These are phyloP conservation scores for Sinopyrophorus schimmeli DNA, from an alignment of 2,888 invertebrate species.

Conservation along the genomic window DNA sequence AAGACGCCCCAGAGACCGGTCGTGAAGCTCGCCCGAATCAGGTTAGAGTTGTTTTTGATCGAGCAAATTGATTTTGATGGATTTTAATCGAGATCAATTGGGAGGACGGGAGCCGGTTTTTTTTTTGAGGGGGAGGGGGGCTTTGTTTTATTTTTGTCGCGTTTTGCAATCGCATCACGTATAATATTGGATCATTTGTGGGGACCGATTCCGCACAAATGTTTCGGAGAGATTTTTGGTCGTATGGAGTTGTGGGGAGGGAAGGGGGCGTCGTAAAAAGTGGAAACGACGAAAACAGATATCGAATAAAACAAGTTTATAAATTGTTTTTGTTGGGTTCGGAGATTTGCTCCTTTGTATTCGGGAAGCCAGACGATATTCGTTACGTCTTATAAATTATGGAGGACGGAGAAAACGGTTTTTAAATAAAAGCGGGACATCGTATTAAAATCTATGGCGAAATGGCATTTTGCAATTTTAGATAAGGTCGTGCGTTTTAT, in stretches of 20 bases:
- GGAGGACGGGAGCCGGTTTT: too few relatives aligned
- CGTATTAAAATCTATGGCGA: too few relatives aligned
- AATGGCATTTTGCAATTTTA: too few relatives aligned
- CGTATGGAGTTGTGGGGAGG: slow-evolving; percentile 28
- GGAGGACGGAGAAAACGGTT: slow-evolving; percentile 21
- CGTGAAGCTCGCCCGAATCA: slow-evolving; percentile 52
- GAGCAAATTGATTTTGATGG: too few relatives aligned
- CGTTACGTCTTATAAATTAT: slow-evolving; percentile 41
- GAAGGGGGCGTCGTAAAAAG: slow-evolving; percentile 37
- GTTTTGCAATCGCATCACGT: slow-evolving; percentile 45
- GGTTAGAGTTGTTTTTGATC: too few relatives aligned
- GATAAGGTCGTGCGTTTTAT: too few relatives aligned
- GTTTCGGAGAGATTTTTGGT: slow-evolving; percentile 41
- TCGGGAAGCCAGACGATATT: slow-evolving; percentile 33
- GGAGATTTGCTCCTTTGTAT: slow-evolving; percentile 37
- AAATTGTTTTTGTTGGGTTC: slow-evolving; percentile 40
- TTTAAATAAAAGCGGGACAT: too few relatives aligned
- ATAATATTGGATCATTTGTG: slow-evolving; percentile 47
- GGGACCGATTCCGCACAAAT: slow-evolving; percentile 44
- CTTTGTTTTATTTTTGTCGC: too few relatives aligned
- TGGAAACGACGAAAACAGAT: slow-evolving; percentile 44
- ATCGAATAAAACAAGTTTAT: slow-evolving; percentile 44
- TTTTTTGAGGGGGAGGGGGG: too few relatives aligned
- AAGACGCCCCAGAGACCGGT: slow-evolving; percentile 51
- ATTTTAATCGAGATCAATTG: too few relatives aligned